Conservation (phyloP, 1,140 invertebrate species). For the Ostrea edulis region DNA sequence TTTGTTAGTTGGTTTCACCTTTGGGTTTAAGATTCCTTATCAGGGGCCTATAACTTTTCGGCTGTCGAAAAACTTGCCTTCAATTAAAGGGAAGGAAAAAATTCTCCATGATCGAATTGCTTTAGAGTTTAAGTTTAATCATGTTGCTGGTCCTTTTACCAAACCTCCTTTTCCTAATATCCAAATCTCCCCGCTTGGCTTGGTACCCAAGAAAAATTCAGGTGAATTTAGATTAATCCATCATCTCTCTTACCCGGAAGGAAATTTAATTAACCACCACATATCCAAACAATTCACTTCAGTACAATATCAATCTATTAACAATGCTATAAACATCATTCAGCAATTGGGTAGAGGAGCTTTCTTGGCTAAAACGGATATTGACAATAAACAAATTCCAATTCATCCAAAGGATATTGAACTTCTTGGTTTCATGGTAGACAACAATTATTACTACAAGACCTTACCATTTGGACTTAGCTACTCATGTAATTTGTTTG, state of each 20-base stretch:
- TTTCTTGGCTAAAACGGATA: too few species aligned
- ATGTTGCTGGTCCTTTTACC: conserved; percentile 12
- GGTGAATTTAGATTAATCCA: conserved; percentile 52
- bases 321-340: too few species aligned
- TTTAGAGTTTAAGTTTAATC: not conserved
- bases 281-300: conserved; percentile 45
- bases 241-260: conserved; percentile 49
- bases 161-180: conserved; percentile 41
- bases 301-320: conserved; percentile 47
- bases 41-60: not conserved
- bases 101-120: not conserved
- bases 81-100: not conserved
- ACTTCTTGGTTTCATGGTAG: too few species aligned
- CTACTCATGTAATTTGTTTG: not conserved
- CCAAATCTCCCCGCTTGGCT: conserved; percentile 42
- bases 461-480: conserved; percentile 26
- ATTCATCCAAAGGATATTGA: too few species aligned
- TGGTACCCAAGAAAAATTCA: conserved; percentile 26
- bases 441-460: conserved; percentile 40
- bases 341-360: too few species aligned
- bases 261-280: conserved; percentile 41
- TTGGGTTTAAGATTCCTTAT: conserved; percentile 41
- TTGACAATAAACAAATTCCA: too few species aligned
- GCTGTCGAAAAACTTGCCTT: not conserved
- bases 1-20: conserved; percentile 22